Percentiles rank a stretch among this genome's conserved stretches.
Conservation (phyloP, 2,888 invertebrate species). For the Nomada goodeniana region DNA sequence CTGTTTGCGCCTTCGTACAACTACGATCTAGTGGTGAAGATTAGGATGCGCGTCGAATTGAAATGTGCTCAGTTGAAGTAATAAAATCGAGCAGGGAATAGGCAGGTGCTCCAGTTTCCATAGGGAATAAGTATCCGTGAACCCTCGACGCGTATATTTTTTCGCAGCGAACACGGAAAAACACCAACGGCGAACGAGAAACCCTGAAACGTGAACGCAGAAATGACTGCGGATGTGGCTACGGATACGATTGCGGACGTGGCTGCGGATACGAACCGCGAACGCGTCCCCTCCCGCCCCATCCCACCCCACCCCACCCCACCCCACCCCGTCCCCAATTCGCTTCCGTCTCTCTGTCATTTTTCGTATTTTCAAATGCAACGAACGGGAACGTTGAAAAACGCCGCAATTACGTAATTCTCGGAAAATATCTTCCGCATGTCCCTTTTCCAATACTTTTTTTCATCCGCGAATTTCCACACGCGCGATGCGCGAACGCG, state of each 20-base stretch:
- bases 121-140: not conserved
- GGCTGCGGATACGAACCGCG: constrained; percentile 13
- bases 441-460: not conserved
- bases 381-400: not conserved
- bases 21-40: too few relatives aligned
- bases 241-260: constrained; percentile 11
- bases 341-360: not conserved
- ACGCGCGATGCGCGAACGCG: too few relatives aligned
- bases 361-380: not conserved
- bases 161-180: not conserved
- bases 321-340: too few relatives aligned
- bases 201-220: not conserved
- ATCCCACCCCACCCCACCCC: too few relatives aligned
- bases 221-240: constrained; percentile 43
- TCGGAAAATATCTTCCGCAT: too few relatives aligned
- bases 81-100: too few relatives aligned
- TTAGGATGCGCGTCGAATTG: too few relatives aligned
- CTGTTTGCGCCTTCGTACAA: too few relatives aligned
- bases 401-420: not conserved
- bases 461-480: not conserved
- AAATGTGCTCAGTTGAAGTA: too few relatives aligned
- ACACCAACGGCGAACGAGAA: not conserved
- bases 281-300: not conserved
- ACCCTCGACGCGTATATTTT: not conserved
- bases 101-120: too few relatives aligned